Conservation (phyloP, 2,888 invertebrate genomes). For the Nomada goodeniana region DNA sequence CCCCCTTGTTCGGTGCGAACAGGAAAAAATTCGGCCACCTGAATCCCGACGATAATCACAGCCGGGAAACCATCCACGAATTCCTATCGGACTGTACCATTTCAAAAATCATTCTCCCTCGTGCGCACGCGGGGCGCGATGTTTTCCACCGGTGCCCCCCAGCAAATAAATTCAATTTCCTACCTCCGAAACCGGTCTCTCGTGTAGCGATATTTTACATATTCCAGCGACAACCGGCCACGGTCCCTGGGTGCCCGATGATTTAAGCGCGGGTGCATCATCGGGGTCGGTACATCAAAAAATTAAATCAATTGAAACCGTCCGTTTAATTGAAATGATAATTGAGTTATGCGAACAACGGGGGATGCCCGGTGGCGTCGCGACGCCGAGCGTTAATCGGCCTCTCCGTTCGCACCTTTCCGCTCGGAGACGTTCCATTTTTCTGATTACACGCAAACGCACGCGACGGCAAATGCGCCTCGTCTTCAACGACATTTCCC, state of each 20-base stretch:
- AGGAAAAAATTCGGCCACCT: neutral
- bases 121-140: neutral
- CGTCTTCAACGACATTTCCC: conserved; percentile 4
- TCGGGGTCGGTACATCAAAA: conserved; percentile 45
- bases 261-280: conserved; percentile 57
- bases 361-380: neutral
- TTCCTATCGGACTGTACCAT: neutral
- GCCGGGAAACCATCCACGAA: neutral
- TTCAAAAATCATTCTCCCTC: conserved; percentile 26
- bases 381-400: neutral
- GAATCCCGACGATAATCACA: neutral
- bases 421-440: neutral
- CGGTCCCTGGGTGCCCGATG: conserved; percentile 46
- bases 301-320: conserved; percentile 63
- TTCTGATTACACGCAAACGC: neutral
- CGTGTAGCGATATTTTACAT: conserved; percentile 63
- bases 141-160: conserved; percentile 31
- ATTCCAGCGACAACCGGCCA: conserved; percentile 56
- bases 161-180: conserved; percentile 63
- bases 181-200: conserved; percentile 29
- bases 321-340: conserved; percentile 65
- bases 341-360: conserved; percentile 49
- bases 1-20: neutral
- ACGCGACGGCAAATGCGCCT: neutral
- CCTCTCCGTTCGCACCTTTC: conserved; percentile 16